These are phyloP conservation scores for Andrena cerasifolii DNA, from an alignment of 1,140 invertebrate species.

Conservation along the genomic window DNA sequence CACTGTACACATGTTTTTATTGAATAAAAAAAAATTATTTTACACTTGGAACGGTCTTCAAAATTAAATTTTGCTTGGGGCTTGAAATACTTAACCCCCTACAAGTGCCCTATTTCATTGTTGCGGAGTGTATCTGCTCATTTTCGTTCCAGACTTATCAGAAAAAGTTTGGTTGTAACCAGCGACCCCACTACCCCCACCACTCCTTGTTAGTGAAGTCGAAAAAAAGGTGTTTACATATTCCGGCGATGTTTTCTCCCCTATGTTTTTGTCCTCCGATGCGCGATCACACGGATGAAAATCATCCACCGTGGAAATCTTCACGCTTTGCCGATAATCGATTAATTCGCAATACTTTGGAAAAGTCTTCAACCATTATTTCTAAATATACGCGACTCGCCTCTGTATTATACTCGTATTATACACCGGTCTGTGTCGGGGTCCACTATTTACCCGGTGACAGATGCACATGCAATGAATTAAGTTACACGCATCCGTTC, in stretches of 20 bases:
- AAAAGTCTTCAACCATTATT: slow-evolving; percentile 40
- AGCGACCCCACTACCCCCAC: no score
- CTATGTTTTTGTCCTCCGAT: slow-evolving; percentile 11
- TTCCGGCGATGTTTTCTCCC: slow-evolving; percentile 1
- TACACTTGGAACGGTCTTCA: no score
- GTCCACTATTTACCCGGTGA: slow-evolving; percentile 27
- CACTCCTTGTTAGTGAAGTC: no score
- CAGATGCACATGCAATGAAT: slow-evolving; percentile 52
- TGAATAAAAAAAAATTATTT: no score
- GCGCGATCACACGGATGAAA: slow-evolving; percentile 40
- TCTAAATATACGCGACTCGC: slow-evolving; percentile 49
- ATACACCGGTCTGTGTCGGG: neutral
- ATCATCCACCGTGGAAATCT: slow-evolving; percentile 56
- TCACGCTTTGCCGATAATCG: slow-evolving; percentile 53
- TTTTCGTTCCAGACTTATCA: no score
- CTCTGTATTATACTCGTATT: neutral
- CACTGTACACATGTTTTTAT: no score
- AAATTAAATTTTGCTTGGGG: no score
- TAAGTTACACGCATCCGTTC: slow-evolving; percentile 36
- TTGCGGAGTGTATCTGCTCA: no score
- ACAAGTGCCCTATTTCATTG: no score
- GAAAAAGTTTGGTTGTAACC: no score
- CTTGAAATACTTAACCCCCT: no score
- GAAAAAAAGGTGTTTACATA: slow-evolving; percentile 32
- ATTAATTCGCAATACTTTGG: slow-evolving; percentile 41